Evolutionary conservation across 2,113 vertebrate species (phyloP).

Genomic region (Psephotus haematonotus): DNA sequence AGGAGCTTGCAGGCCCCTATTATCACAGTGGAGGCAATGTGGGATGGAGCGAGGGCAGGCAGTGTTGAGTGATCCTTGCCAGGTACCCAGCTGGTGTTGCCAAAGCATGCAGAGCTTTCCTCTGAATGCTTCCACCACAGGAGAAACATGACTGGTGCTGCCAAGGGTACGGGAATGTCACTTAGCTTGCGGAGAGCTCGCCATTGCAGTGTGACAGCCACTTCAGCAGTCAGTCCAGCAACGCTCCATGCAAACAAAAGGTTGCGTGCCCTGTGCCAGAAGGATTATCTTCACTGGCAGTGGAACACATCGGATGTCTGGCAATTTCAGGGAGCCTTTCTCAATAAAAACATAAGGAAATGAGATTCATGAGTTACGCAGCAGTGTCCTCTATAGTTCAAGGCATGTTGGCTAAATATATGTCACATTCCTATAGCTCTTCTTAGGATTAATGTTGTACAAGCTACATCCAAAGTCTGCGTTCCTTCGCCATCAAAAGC

Average conservation of each 20-base stretch:
- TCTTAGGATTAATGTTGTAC: not conserved
- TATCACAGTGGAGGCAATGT: not conserved
- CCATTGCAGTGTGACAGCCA: not conserved
- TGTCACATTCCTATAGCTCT: not conserved
- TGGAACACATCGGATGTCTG: not conserved
- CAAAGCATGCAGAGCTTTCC: constrained; percentile 27
- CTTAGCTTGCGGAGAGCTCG: not conserved
- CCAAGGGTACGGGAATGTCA: constrained; percentile 7
- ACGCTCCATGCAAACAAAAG: not conserved
- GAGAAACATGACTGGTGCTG: not conserved
- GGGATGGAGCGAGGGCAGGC: not conserved
- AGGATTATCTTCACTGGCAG: not conserved
- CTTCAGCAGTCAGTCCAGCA: constrained; percentile 29
- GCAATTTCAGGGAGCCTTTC: not conserved
- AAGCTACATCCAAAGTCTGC: not conserved
- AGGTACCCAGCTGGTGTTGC: constrained; percentile 35
- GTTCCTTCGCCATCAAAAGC: not conserved
- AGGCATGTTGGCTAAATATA: not conserved
- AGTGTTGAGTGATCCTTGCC: constrained; percentile 59
- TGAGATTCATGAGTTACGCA: not conserved
- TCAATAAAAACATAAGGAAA: not conserved
- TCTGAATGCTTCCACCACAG: not conserved
- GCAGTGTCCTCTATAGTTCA: not conserved
- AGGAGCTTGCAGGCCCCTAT: not conserved
- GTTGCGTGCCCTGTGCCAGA: not conserved